phyloP scores from a whole-genome alignment of 1,140 invertebrate species.

The Solenopsis invicta region DNA sequence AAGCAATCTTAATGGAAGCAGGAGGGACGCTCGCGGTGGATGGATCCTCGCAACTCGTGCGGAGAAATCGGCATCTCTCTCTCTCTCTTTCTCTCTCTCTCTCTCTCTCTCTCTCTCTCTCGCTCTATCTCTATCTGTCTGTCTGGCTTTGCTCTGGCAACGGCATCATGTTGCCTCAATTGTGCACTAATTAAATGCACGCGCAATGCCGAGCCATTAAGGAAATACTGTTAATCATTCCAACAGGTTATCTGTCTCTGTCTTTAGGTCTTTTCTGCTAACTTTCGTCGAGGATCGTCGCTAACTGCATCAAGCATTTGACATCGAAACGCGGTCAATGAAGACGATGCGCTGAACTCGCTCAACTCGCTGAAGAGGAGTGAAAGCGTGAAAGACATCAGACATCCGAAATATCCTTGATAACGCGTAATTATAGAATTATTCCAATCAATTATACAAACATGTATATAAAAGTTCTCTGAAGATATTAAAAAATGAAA shows the following conservation, averaged over 20 bases:
- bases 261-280: not conserved
- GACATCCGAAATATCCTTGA: not conserved
- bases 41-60: constrained; percentile 7
- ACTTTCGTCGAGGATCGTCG: not conserved
- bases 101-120: not conserved
- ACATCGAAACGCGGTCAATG: not conserved
- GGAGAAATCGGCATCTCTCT: not conserved
- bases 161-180: constrained; percentile 15
- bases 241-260: constrained; percentile 54
- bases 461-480: not conserved
- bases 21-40: not conserved
- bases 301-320: not conserved
- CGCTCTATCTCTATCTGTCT: no score
- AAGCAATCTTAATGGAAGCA: constrained; percentile 13
- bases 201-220: constrained; percentile 14
- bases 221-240: constrained; percentile 48
- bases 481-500: not conserved
- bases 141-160: not conserved
- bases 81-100: not conserved
- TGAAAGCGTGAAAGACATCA: not conserved
- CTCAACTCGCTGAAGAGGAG: not conserved
- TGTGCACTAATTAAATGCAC: constrained; percentile 43
- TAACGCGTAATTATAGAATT: not conserved
- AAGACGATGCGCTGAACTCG: not conserved
- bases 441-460: not conserved